Evolutionary conservation across 2,797 vertebrate genomes (phyloP).

Genomic region (Sebastes cheni): DNA sequence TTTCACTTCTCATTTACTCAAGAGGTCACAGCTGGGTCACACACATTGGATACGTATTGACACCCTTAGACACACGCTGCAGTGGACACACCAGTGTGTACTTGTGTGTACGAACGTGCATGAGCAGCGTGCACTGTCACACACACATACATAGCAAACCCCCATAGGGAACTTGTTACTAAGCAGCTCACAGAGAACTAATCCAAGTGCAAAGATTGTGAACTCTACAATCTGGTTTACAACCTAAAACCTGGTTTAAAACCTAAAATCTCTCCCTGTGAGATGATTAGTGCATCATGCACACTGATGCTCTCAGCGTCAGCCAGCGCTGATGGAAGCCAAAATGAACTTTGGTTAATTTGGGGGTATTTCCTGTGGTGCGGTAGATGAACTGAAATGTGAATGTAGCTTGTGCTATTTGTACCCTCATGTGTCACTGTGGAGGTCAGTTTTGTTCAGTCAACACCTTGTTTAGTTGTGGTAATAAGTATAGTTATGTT

Average conservation of each 20-base stretch:
- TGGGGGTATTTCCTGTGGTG: not conserved
- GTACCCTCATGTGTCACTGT: no score
- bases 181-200: constrained; percentile 61
- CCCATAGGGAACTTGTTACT: constrained; percentile 29
- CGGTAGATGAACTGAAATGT: not conserved
- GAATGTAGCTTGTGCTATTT: no score
- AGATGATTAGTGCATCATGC: constrained; percentile 34
- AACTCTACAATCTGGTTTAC: constrained; percentile 45
- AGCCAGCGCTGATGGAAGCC: not conserved
- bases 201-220: constrained; percentile 56
- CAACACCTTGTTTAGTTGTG: no score
- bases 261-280: constrained; percentile 31
- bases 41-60: not conserved
- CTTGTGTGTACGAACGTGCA: not conserved
- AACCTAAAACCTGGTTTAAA: constrained; percentile 50
- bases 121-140: not conserved
- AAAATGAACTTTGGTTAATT: not conserved
- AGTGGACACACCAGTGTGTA: not conserved
- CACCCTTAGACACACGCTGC: not conserved
- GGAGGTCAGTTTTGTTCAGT: no score
- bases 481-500: no score
- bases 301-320: not conserved
- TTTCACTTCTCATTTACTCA: constrained; percentile 3
- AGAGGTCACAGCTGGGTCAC: constrained; percentile 21
- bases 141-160: not conserved